Conservation (phyloP, 2,888 invertebrate genomes). For the Theristus sp. region DNA sequence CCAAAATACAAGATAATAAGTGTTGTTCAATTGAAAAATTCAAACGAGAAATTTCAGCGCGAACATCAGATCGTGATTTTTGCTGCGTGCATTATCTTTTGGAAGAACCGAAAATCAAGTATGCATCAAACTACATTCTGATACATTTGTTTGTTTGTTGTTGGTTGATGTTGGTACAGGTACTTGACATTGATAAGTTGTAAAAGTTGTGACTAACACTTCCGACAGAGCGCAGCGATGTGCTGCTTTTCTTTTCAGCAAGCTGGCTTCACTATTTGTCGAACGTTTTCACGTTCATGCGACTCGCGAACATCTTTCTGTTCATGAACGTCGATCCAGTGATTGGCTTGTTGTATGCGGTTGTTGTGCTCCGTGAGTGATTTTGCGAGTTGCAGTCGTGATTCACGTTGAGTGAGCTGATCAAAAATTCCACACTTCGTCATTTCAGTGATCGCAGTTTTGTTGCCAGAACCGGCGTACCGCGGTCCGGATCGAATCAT, state of each 20-base stretch:
- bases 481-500: constrained; percentile 71
- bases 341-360: constrained; percentile 59
- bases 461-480: constrained; percentile 80
- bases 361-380: constrained; percentile 50
- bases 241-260: constrained; percentile 29
- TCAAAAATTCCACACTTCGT: too few relatives aligned
- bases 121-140: too few relatives aligned
- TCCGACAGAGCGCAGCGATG: too few relatives aligned
- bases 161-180: not conserved
- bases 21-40: too few relatives aligned
- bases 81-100: constrained; percentile 74
- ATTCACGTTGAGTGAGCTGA: too few relatives aligned
- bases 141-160: too few relatives aligned
- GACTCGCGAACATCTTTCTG: constrained; percentile 71
- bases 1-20: too few relatives aligned
- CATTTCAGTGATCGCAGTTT: constrained; percentile 50
- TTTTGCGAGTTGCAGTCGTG: too few relatives aligned
- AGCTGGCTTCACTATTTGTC: constrained; percentile 62
- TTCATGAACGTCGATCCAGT: constrained; percentile 74
- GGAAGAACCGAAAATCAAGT: constrained; percentile 62
- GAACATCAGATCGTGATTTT: constrained; percentile 93
- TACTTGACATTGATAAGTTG: too few relatives aligned
- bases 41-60: constrained; percentile 47
- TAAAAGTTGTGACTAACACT: too few relatives aligned
- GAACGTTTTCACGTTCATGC: constrained; percentile 81